phyloP scores from a whole-genome alignment of 2,888 invertebrate species.

The Leptopilina myrica region DNA sequence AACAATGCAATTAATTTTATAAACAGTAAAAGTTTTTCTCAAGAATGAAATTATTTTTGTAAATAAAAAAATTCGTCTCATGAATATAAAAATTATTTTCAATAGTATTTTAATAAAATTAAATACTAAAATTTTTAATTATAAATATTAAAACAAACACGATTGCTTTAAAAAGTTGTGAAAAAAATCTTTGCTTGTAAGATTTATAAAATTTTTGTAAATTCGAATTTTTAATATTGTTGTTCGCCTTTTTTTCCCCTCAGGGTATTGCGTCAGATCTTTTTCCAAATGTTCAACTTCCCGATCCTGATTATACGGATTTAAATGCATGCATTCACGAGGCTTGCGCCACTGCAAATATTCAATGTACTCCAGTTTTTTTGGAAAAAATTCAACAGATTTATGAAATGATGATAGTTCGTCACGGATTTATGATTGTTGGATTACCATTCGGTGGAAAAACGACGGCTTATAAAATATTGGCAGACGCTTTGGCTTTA shows the following conservation, averaged over 20 bases:
- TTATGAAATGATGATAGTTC: slow-evolving; percentile 82
- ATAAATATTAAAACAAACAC: too few species aligned
- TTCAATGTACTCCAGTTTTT: slow-evolving; percentile 86
- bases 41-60: too few species aligned
- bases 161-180: too few species aligned
- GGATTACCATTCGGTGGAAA: slow-evolving; percentile 80
- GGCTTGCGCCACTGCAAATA: slow-evolving; percentile 84
- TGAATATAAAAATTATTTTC: too few species aligned
- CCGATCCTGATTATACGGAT: slow-evolving; percentile 86
- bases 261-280: slow-evolving; percentile 82
- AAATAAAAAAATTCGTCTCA: too few species aligned
- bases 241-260: slow-evolving; percentile 69
- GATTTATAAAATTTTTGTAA: too few species aligned
- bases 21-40: too few species aligned
- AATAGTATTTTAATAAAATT: too few species aligned
- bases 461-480: slow-evolving; percentile 78
- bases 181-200: too few species aligned
- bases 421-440: slow-evolving; percentile 83
- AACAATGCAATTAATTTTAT: too few species aligned
- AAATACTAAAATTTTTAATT: too few species aligned
- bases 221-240: not conserved
- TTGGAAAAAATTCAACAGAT: slow-evolving; percentile 80
- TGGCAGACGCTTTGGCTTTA: slow-evolving; percentile 78
- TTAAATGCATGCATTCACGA: slow-evolving; percentile 83
- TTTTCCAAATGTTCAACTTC: slow-evolving; percentile 80